Conservation (phyloP, 1,140 invertebrate species). For the Helicoverpa armigera region DNA sequence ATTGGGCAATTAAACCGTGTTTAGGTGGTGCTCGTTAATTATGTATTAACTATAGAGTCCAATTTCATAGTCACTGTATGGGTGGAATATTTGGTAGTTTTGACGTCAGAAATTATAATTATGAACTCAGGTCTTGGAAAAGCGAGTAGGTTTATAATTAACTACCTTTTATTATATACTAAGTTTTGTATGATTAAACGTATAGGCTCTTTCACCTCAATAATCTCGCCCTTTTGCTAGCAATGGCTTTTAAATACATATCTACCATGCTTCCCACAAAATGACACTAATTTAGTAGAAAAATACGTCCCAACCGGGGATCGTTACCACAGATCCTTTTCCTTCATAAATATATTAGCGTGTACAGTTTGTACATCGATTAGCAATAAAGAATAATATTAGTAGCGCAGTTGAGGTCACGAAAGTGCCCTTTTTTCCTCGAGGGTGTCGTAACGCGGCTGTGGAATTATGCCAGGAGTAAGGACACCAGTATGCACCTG, state of each 20-base stretch:
- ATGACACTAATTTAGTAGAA: neutral
- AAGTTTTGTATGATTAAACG: too few relatives aligned
- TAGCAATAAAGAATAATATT: constrained; percentile 28
- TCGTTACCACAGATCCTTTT: neutral
- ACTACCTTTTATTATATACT: too few relatives aligned
- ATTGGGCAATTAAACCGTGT: constrained; percentile 33
- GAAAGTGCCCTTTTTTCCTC: constrained; percentile 13
- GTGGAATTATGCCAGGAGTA: constrained; percentile 2
- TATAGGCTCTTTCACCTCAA: too few relatives aligned
- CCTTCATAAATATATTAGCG: neutral
- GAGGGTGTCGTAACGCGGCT: neutral
- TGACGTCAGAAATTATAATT: neutral
- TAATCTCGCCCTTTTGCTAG: too few relatives aligned
- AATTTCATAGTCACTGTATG: neutral
- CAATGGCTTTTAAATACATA: neutral
- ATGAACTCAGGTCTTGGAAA: too few relatives aligned
- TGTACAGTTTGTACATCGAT: constrained; percentile 15
- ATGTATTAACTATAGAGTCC: neutral
- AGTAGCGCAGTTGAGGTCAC: neutral
- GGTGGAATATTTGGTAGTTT: neutral
- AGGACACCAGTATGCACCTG: constrained; percentile 16
- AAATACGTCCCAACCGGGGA: constrained; percentile 1
- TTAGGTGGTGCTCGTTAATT: constrained; percentile 25
- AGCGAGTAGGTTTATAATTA: too few relatives aligned
- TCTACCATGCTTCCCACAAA: neutral